phyloP scores from a whole-genome alignment of 37 sponge, comb jelly and placozoan species.

The Theonella swinhoei region DNA sequence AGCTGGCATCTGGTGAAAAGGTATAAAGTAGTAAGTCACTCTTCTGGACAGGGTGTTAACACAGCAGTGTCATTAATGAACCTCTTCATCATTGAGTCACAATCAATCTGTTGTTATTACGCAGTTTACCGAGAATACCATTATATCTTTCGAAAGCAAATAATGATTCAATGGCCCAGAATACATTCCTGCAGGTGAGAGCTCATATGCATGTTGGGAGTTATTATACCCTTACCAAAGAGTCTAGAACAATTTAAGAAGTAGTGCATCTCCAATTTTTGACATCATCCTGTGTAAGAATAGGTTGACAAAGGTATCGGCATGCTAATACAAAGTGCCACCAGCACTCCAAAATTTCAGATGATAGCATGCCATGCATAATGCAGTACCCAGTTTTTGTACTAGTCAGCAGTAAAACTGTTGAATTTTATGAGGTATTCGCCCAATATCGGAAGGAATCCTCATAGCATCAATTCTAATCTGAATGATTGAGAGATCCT shows the following conservation, averaged over 20 bases:
- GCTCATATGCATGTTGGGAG: slow-evolving; percentile 52
- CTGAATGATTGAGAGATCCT: too few species aligned
- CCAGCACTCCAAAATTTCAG: slow-evolving; percentile 55
- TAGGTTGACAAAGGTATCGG: slow-evolving; percentile 13
- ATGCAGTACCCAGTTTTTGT: slow-evolving; percentile 47
- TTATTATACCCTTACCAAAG: slow-evolving; percentile 28
- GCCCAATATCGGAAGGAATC: slow-evolving; percentile 48
- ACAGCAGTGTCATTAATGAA: slow-evolving; percentile 1
- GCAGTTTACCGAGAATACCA: slow-evolving; percentile 29
- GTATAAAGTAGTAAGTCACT: background rate
- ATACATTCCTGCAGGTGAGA: slow-evolving; percentile 31
- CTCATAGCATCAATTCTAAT: slow-evolving; percentile 29
- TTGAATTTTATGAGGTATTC: slow-evolving; percentile 56
- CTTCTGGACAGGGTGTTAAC: background rate
- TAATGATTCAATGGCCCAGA: slow-evolving; percentile 46
- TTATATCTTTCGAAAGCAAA: slow-evolving; percentile 56
- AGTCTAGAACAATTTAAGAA: slow-evolving; percentile 40
- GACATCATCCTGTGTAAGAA: background rate
- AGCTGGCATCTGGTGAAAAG: background rate
- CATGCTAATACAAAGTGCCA: slow-evolving; percentile 58
- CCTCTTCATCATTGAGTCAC: slow-evolving; percentile 10
- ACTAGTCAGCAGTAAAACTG: slow-evolving; percentile 66
- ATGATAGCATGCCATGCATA: slow-evolving; percentile 35
- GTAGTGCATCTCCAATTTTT: slow-evolving; percentile 30
- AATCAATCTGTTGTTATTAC: slow-evolving; percentile 31